These are phyloP conservation scores for Drosophila lacertosa DNA, from an alignment of 1,140 invertebrate genomes.

Conservation along the genomic window DNA sequence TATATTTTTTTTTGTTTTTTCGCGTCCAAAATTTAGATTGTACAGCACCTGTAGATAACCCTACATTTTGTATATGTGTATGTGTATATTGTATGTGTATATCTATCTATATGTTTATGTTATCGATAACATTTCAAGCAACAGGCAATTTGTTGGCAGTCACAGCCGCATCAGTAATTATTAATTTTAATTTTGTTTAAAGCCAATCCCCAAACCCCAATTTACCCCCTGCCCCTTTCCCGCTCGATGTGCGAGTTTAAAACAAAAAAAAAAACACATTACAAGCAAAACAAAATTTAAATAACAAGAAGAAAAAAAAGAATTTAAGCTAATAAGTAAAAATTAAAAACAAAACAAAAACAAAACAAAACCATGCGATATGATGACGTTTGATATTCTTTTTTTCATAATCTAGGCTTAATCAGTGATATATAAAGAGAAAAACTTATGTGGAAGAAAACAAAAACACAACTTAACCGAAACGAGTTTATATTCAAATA, in stretches of 20 bases:
- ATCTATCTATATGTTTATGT: constrained; percentile 44
- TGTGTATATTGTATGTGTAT: constrained; percentile 37
- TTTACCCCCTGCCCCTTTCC: background rate
- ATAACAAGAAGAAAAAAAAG: constrained; percentile 11
- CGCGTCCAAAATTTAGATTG: constrained; percentile 23
- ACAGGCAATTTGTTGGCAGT: constrained; percentile 66
- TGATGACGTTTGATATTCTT: constrained; percentile 77
- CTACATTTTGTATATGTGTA: constrained; percentile 48
- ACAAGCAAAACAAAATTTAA: constrained; percentile 16
- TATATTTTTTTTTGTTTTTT: constrained; percentile 27
- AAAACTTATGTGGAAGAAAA: constrained; percentile 31
- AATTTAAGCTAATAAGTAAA: constrained; percentile 13
- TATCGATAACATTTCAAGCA: constrained; percentile 78
- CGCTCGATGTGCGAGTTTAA: constrained; percentile 45
- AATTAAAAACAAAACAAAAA: constrained; percentile 33
- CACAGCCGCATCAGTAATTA: constrained; percentile 82
- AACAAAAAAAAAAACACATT: constrained; percentile 15
- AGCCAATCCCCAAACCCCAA: background rate
- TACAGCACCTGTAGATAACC: constrained; percentile 68
- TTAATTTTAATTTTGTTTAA: constrained; percentile 74
- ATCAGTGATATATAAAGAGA: constrained; percentile 63
- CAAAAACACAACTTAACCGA: constrained; percentile 17
- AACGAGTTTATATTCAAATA: constrained; percentile 18
- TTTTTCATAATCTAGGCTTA: constrained; percentile 59
- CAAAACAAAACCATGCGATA: constrained; percentile 70